Evolutionary conservation across 2,888 invertebrate species (phyloP).

Genomic region (Drosophila meridiana): DNA sequence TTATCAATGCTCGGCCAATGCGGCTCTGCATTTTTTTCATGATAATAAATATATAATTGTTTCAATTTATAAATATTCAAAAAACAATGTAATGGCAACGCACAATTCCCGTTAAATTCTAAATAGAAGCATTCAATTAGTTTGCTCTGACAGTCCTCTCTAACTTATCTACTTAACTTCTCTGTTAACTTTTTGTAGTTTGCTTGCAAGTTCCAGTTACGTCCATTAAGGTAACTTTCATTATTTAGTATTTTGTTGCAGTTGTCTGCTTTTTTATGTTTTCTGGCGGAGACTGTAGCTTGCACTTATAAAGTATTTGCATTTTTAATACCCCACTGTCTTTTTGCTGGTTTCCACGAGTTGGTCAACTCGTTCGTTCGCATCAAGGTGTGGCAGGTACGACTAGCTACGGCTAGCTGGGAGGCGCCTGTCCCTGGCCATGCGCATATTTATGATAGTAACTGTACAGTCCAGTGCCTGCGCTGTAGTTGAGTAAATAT

Average conservation of each 20-base stretch:
- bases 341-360: conserved; percentile 17
- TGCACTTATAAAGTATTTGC: conserved; percentile 71
- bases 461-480: background rate
- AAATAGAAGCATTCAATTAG: background rate
- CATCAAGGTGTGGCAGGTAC: conserved; percentile 25
- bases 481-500: conserved; percentile 44
- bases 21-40: background rate
- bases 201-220: conserved; percentile 10
- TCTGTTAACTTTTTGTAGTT: conserved; percentile 12
- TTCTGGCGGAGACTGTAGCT: background rate
- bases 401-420: background rate
- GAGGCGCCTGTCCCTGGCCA: background rate
- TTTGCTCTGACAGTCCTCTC: too few relatives aligned
- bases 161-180: conserved; percentile 14
- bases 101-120: background rate
- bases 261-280: background rate
- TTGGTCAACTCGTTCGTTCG: conserved; percentile 5
- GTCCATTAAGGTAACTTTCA: conserved; percentile 39
- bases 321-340: conserved; percentile 61
- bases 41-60: background rate
- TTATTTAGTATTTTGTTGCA: conserved; percentile 38
- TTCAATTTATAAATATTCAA: background rate
- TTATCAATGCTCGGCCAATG: background rate
- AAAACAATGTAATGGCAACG: background rate
- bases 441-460: conserved; percentile 35